Evolutionary conservation across 2,888 invertebrate species (phyloP).

Genomic region (Zygothrica quintamaculata): DNA sequence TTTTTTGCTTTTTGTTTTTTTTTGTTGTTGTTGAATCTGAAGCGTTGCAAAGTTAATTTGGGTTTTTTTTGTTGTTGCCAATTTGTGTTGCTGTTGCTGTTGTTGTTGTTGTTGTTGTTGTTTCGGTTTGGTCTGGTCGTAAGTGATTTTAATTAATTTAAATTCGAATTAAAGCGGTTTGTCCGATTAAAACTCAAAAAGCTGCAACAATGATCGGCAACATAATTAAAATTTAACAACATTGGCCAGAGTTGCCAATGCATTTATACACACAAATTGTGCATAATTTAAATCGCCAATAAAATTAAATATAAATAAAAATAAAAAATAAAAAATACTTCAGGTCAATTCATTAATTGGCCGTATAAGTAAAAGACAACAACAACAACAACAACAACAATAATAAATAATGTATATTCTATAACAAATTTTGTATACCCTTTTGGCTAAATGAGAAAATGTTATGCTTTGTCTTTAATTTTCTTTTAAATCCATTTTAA

Average conservation of each 20-base stretch:
- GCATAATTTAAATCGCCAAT: constrained; percentile 46
- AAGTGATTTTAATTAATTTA: constrained; percentile 80
- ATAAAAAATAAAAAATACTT: too few relatives aligned
- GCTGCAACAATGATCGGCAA: constrained; percentile 52
- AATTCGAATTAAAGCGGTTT: constrained; percentile 77
- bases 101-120: constrained; percentile 38
- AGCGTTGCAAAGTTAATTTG: constrained; percentile 76
- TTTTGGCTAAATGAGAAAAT: too few relatives aligned
- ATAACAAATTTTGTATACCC: neutral
- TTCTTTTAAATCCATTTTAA: too few relatives aligned
- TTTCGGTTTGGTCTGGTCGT: constrained; percentile 52
- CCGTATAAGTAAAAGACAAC: constrained; percentile 15
- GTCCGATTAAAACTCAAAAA: constrained; percentile 74
- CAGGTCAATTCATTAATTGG: constrained; percentile 54
- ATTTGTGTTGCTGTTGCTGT: constrained; percentile 53
- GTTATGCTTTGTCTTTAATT: too few relatives aligned
- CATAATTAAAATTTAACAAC: constrained; percentile 70
- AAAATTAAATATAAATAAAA: constrained; percentile 40
- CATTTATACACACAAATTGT: constrained; percentile 45
- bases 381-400: neutral
- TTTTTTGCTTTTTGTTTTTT: constrained; percentile 40
- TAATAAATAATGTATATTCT: too few relatives aligned
- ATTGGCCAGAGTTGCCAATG: constrained; percentile 30
- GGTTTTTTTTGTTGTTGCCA: constrained; percentile 67
- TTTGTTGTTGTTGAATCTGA: constrained; percentile 48